Evolutionary conservation across 2,888 invertebrate species (phyloP).

Genomic region (Drosophila incognita): DNA sequence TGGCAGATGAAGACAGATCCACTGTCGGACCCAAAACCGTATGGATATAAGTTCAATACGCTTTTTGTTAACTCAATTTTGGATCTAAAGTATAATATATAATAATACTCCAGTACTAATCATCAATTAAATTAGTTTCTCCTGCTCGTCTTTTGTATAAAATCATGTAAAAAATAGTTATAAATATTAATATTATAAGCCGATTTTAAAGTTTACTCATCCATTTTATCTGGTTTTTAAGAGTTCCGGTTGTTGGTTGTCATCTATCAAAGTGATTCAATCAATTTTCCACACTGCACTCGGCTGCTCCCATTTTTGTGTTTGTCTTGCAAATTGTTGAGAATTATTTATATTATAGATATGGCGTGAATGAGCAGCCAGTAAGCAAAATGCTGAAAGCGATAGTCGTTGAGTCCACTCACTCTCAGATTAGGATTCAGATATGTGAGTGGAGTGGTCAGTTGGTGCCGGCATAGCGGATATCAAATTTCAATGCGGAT

Average conservation of each 20-base stretch:
- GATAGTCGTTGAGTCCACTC: slow-evolving; percentile 40
- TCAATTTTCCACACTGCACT: slow-evolving; percentile 33
- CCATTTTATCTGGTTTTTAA: neutral
- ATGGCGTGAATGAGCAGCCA: slow-evolving; percentile 38
- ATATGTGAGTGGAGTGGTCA: slow-evolving; percentile 20
- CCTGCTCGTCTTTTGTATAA: neutral
- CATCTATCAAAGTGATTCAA: slow-evolving; percentile 19
- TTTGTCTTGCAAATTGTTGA: slow-evolving; percentile 62
- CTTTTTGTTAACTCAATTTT: neutral
- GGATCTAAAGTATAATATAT: neutral
- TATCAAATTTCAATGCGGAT: slow-evolving; percentile 67
- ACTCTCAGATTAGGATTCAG: slow-evolving; percentile 35
- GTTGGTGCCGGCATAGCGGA: slow-evolving; percentile 17
- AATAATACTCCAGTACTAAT: neutral
- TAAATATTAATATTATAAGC: neutral
- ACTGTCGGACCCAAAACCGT: neutral
- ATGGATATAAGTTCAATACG: too few relatives aligned
- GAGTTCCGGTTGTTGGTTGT: neutral
- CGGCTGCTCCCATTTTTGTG: slow-evolving; percentile 34
- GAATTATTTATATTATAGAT: slow-evolving; percentile 27
- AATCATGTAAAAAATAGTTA: neutral
- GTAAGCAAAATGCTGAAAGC: slow-evolving; percentile 42
- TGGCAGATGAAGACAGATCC: neutral
- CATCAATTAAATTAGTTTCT: neutral
- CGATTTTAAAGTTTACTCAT: neutral